phyloP scores from a whole-genome alignment of 1,140 invertebrate genomes.

The Triops longicaudatus region DNA sequence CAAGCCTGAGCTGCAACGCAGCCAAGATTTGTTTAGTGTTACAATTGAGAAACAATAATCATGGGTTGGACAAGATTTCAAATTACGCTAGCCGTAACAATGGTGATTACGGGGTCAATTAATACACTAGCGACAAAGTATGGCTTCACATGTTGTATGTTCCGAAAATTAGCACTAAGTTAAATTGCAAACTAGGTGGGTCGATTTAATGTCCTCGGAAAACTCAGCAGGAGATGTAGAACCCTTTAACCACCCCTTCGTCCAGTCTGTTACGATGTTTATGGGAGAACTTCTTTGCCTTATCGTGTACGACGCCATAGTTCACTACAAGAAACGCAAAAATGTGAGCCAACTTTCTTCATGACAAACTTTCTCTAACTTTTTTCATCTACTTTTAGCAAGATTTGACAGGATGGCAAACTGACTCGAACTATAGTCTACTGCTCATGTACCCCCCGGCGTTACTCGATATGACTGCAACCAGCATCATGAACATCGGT shows the following conservation, averaged over 20 bases:
- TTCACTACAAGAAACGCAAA: conserved; percentile 41
- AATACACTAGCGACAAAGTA: conserved; percentile 77
- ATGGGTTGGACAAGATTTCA: conserved; percentile 65
- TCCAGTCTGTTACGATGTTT: conserved; percentile 81
- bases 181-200: conserved; percentile 56
- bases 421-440: conserved; percentile 40
- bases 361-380: not conserved
- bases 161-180: conserved; percentile 22
- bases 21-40: not conserved
- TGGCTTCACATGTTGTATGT: conserved; percentile 33
- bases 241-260: conserved; percentile 78
- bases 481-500: conserved; percentile 50
- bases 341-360: not conserved
- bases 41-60: conserved; percentile 29
- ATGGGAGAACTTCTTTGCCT: conserved; percentile 78
- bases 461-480: conserved; percentile 63
- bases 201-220: conserved; percentile 56
- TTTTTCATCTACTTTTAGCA: not conserved
- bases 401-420: not conserved
- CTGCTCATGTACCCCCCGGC: conserved; percentile 75
- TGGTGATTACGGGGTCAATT: conserved; percentile 70
- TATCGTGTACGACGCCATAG: conserved; percentile 56
- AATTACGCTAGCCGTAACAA: conserved; percentile 54
- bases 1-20: not conserved
- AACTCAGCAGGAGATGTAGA: conserved; percentile 53